Evolutionary conservation across 2,888 invertebrate species (phyloP).

Genomic region (Hyalella azteca): DNA sequence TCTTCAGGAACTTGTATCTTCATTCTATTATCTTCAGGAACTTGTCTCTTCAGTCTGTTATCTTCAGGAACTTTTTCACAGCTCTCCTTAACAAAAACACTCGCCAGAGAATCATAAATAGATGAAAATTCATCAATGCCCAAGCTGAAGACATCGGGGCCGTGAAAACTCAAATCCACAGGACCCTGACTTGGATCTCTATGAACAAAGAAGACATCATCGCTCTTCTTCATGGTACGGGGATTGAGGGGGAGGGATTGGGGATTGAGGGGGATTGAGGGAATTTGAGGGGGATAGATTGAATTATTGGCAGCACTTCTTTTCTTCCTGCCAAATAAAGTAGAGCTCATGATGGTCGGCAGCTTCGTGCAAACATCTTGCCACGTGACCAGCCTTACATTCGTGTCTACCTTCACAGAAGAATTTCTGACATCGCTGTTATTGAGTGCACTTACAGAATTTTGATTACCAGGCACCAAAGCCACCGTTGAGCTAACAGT

Average conservation of each 20-base stretch:
- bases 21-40: no score
- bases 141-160: no score
- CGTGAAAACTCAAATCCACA: not conserved
- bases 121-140: not conserved
- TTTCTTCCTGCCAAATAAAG: conserved; percentile 48
- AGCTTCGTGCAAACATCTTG: conserved; percentile 47
- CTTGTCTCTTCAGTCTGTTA: no score
- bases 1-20: no score
- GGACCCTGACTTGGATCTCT: no score
- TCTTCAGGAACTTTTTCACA: not conserved
- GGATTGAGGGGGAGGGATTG: no score
- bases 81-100: no score
- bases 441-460: not conserved
- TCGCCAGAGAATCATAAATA: not conserved
- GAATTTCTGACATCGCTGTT: not conserved
- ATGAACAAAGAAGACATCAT: no score
- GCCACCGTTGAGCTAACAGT: conserved; percentile 44
- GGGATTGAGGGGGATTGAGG: no score
- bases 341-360: conserved; percentile 39
- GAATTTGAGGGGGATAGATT: not conserved
- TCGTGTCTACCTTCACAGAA: no score
- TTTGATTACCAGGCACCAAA: not conserved
- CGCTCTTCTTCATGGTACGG: no score
- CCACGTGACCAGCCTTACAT: conserved; percentile 42
- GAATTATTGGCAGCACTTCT: no score